These are phyloP conservation scores for Agrypnia vestita DNA, from an alignment of 1,140 invertebrate genomes.

Conservation along the genomic window DNA sequence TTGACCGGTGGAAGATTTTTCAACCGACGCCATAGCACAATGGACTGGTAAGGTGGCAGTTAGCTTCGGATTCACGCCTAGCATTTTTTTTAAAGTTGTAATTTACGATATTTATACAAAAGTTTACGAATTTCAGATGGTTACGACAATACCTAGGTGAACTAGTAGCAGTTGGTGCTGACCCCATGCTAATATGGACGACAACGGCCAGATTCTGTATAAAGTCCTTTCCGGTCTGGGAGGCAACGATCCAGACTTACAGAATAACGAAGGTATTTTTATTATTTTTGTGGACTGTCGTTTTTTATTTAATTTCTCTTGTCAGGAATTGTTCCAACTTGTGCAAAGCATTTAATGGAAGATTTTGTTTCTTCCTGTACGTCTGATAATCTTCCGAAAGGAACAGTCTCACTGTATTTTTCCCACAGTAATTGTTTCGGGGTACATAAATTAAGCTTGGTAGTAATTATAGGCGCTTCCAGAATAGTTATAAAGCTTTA, in stretches of 20 bases:
- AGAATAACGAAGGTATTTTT: conserved; percentile 16
- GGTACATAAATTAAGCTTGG: too few relatives aligned
- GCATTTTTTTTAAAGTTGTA: background rate
- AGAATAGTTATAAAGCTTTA: too few relatives aligned
- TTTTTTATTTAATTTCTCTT: too few relatives aligned
- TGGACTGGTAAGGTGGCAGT: conserved; percentile 22
- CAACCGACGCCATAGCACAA: conserved; percentile 31
- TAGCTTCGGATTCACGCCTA: conserved; percentile 20
- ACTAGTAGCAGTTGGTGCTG: conserved; percentile 1
- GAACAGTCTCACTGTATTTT: too few relatives aligned
- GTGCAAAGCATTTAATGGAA: too few relatives aligned
- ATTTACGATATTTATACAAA: too few relatives aligned
- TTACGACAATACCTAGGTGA: conserved; percentile 3
- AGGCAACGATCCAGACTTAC: conserved; percentile 22
- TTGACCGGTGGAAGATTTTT: conserved; percentile 14
- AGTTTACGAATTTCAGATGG: conserved; percentile 1
- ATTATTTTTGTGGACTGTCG: background rate
- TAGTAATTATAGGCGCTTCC: too few relatives aligned
- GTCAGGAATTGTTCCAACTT: too few relatives aligned
- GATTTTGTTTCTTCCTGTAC: too few relatives aligned
- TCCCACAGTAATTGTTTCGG: too few relatives aligned
- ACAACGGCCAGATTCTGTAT: conserved; percentile 36
- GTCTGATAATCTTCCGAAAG: too few relatives aligned
- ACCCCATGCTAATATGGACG: conserved; percentile 27
- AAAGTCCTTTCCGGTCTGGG: conserved; percentile 34